Conservation (phyloP, 2,888 invertebrate species). For the Petrophora chlorosata region DNA sequence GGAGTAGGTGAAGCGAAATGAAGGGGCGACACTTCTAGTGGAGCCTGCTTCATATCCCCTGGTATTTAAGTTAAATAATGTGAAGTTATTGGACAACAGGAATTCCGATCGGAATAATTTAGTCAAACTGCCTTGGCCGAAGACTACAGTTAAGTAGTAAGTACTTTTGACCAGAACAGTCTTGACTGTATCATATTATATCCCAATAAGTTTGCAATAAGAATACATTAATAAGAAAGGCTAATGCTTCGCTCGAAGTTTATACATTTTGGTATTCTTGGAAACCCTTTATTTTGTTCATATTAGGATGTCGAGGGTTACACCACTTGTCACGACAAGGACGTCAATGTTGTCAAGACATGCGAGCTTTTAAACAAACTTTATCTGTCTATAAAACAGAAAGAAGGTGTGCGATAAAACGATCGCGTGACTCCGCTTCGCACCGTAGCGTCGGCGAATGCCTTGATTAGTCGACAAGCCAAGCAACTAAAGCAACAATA, state of each 20-base stretch:
- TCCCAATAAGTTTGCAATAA: not conserved
- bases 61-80: too few relatives aligned
- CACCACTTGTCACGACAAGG: conserved; percentile 75
- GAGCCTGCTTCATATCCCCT: too few relatives aligned
- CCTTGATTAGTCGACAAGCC: conserved; percentile 70
- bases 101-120: too few relatives aligned
- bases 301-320: conserved; percentile 67
- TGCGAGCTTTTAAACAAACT: conserved; percentile 80
- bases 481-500: conserved; percentile 48
- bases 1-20: too few relatives aligned
- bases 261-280: conserved; percentile 28
- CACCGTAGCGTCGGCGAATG: conserved; percentile 68
- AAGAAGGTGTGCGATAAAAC: conserved; percentile 80
- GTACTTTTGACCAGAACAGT: not conserved
- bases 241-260: conserved; percentile 21
- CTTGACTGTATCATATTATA: not conserved
- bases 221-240: conserved; percentile 5
- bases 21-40: too few relatives aligned
- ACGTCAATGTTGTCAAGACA: conserved; percentile 73
- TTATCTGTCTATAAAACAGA: conserved; percentile 78
- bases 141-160: too few relatives aligned
- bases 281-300: conserved; percentile 46
- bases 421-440: conserved; percentile 77
- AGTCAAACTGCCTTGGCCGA: too few relatives aligned
- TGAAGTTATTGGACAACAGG: too few relatives aligned